phyloP scores from a whole-genome alignment of 2,888 invertebrate species.

The Urechis unicinctus region DNA sequence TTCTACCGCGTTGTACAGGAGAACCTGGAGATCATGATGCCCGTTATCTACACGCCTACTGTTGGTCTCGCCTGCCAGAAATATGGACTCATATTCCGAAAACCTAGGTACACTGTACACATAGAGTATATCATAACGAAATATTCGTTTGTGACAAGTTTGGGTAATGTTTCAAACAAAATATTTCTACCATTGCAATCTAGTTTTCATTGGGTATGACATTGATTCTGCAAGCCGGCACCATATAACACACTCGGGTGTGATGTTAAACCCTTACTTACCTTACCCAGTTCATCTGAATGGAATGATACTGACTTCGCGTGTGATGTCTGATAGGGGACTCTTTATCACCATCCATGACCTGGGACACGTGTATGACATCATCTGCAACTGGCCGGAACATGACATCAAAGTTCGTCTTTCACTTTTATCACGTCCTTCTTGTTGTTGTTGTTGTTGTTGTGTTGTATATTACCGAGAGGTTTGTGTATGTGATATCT shows the following conservation, averaged over 20 bases:
- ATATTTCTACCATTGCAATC: too few relatives aligned
- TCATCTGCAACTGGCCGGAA: constrained; percentile 82
- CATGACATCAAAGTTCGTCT: constrained; percentile 53
- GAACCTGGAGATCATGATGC: constrained; percentile 65
- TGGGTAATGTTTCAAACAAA: too few relatives aligned
- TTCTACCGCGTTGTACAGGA: constrained; percentile 81
- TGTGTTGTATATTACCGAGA: not conserved
- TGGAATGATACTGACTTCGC: too few relatives aligned
- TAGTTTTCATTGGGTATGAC: too few relatives aligned
- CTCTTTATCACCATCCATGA: constrained; percentile 94
- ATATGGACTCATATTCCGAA: constrained; percentile 81
- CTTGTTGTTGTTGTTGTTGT: not conserved
- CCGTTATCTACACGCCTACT: constrained; percentile 95
- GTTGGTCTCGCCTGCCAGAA: constrained; percentile 97
- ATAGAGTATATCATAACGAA: too few relatives aligned
- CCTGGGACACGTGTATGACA: constrained; percentile 86
- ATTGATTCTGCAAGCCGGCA: too few relatives aligned
- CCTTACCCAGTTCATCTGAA: not conserved
- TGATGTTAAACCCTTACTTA: not conserved
- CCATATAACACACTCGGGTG: not conserved
- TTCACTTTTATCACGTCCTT: not conserved
- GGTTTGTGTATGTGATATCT: too few relatives aligned
- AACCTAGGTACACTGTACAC: constrained; percentile 75
- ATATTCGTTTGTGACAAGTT: too few relatives aligned
- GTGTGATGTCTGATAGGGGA: too few relatives aligned